A percentile compares a stretch with the other conserved stretches of the same genome.
Conservation (phyloP, 2,797 vertebrate species). For the Perdix hodgsoniae region DNA sequence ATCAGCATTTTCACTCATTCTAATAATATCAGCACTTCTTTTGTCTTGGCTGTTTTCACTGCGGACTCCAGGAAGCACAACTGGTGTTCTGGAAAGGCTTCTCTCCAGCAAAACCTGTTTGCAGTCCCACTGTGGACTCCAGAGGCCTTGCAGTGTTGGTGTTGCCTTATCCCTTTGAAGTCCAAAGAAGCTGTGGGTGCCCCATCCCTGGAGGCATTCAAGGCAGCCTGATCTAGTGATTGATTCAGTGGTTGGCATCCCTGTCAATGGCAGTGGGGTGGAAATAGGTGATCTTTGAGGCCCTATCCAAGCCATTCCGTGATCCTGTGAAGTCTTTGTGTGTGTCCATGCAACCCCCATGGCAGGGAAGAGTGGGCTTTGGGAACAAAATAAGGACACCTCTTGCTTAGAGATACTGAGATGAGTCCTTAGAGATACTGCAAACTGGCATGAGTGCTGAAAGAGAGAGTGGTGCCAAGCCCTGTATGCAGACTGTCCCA, state of each 20-base stretch:
- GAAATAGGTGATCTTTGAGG: too few relatives aligned
- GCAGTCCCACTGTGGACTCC: fast-evolving
- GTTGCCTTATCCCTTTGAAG: neutral
- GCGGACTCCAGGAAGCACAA: neutral
- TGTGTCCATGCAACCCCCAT: neutral
- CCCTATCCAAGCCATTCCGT: too few relatives aligned
- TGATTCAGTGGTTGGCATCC: too few relatives aligned
- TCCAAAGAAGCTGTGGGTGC: too few relatives aligned
- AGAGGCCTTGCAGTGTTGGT: neutral
- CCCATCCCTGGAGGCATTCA: too few relatives aligned
- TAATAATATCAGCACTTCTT: conserved; percentile 18
- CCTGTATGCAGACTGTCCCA: fast-evolving
- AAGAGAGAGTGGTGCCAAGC: neutral
- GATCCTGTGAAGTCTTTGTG: neutral
- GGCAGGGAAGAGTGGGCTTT: neutral
- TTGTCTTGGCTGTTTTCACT: neutral
- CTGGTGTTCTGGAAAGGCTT: neutral
- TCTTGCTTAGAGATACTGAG: neutral
- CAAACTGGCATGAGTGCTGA: neutral
- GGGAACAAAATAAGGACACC: neutral
- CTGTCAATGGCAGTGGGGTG: too few relatives aligned
- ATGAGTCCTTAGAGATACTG: neutral
- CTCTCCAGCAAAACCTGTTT: neutral
- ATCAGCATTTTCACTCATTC: neutral
- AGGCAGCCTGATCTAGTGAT: too few relatives aligned